Evolutionary conservation across 2,888 invertebrate genomes (phyloP).

Genomic region (Sphaerophoria taeniata): DNA sequence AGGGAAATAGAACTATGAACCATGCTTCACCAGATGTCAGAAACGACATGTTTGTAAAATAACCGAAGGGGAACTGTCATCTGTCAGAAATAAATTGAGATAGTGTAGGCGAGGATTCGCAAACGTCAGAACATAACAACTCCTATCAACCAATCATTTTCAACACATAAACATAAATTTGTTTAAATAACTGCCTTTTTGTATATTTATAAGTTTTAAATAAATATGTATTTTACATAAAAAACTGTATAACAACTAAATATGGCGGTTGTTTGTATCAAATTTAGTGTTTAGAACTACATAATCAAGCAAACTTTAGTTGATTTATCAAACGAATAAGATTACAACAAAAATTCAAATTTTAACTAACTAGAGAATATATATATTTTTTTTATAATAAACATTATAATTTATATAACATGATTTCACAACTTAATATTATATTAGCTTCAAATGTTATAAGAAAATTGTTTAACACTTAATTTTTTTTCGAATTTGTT

Average conservation of each 20-base stretch:
- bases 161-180: too few relatives aligned
- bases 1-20: too few relatives aligned
- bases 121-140: too few relatives aligned
- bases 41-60: too few relatives aligned
- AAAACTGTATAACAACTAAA: slow-evolving; percentile 76
- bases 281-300: slow-evolving; percentile 50
- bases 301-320: background rate
- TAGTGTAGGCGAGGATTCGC: too few relatives aligned
- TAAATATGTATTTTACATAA: slow-evolving; percentile 3
- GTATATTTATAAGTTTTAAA: slow-evolving; percentile 37
- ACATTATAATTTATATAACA: slow-evolving; percentile 50
- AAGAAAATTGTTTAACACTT: background rate
- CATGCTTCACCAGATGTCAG: too few relatives aligned
- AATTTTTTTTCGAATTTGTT: slow-evolving; percentile 44
- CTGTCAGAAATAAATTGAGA: too few relatives aligned
- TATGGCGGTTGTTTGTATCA: slow-evolving; percentile 77
- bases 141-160: too few relatives aligned
- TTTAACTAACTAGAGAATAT: slow-evolving; percentile 18
- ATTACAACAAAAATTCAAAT: slow-evolving; percentile 27
- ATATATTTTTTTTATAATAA: slow-evolving; percentile 55
- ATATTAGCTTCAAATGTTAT: slow-evolving; percentile 44
- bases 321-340: slow-evolving; percentile 1
- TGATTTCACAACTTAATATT: slow-evolving; percentile 45
- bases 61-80: too few relatives aligned
- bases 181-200: too few relatives aligned